These are phyloP conservation scores for Xestobium rufovillosum DNA, from an alignment of 2,888 invertebrate genomes.

Conservation along the genomic window DNA sequence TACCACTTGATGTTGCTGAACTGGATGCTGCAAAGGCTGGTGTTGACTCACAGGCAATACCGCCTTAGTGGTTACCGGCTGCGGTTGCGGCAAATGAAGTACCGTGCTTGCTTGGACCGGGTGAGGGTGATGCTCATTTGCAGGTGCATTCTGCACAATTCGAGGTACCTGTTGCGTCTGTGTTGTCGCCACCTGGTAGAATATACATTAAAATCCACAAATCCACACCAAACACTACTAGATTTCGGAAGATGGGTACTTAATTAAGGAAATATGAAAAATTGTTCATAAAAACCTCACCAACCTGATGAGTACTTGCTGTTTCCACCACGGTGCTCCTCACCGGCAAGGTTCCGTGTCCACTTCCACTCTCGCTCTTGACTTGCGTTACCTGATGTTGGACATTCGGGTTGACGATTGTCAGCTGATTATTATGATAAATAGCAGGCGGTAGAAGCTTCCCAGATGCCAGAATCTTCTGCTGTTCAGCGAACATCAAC, in stretches of 20 bases:
- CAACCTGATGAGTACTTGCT: conserved; percentile 23
- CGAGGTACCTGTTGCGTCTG: conserved; percentile 20
- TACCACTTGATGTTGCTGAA: conserved; percentile 4
- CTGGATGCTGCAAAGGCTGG: conserved; percentile 9
- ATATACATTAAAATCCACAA: too few relatives aligned
- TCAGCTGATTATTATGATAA: conserved; percentile 46
- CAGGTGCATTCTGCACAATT: conserved; percentile 25
- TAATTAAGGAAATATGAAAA: too few relatives aligned
- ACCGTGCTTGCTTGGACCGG: conserved; percentile 5
- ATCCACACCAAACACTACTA: too few relatives aligned
- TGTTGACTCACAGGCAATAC: conserved; percentile 5
- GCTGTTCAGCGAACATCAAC: conserved; percentile 57
- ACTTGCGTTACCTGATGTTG: conserved; percentile 22
- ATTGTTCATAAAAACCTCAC: too few relatives aligned
- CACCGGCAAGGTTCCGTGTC: conserved; percentile 8
- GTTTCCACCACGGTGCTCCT: not conserved
- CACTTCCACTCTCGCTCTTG: conserved; percentile 27
- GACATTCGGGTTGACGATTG: conserved; percentile 38
- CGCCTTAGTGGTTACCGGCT: too few relatives aligned
- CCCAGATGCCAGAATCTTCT: conserved; percentile 63
- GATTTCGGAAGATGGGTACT: too few relatives aligned
- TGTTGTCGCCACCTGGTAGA: conserved; percentile 19
- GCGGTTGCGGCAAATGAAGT: too few relatives aligned
- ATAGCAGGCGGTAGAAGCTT: conserved; percentile 56
- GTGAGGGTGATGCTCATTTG: conserved; percentile 15